Evolutionary conservation across 2,888 invertebrate genomes (phyloP), one percentile per base, ranked within the genome.

Genomic region (Lasioglossum zephyrum): DNA sequence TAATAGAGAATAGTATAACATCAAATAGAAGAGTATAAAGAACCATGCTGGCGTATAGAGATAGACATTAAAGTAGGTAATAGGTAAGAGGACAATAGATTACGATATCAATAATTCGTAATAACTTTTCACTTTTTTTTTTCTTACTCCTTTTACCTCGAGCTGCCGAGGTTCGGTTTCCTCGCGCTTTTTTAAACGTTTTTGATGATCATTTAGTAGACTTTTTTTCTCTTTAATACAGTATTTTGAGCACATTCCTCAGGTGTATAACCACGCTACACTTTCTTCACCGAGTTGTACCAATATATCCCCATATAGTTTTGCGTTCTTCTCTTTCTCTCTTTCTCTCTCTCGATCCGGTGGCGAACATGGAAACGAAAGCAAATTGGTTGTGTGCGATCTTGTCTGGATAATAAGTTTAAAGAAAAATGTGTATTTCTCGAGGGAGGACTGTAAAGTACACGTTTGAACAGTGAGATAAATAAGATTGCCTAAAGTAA

Each of bases 161-260:
- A 39, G 63, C 63, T 5, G 63, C 92, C 93, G 93, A 92, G 92
- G 93, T 93, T 69, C 93, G 93, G 9, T 93, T 93, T 93, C 63
- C 79, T 84, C 92, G 93, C 92, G 91, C 63, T 66, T 36, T 69
- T 39, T 60, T 94, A 93, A 94, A 93, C 92, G 91, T 92, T 93
- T 57, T 63, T 63, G 92, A 92, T 90, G 91, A 93, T 88, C 91
- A 89, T 94, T 94, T 93, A 94, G 92, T 93, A 93, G 92, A 92
- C 92, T 92, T 93, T 92, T 92, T 92, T 93, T 92, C 92, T 92
- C 92, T 92, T 93, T 94, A 94, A 94, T 95, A 94, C 93, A 94
- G 93, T 94, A 94, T 94, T 94, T 94, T 95, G 94, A 95, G 94
- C 94, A 94, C 94, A 94, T 95, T 93, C 93, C 94, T 95, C 93